Evolutionary conservation across 2,113 vertebrate species (phyloP), one percentile per base, ranked within the genome.

Genomic region (Glaucidium brasilianum): DNA sequence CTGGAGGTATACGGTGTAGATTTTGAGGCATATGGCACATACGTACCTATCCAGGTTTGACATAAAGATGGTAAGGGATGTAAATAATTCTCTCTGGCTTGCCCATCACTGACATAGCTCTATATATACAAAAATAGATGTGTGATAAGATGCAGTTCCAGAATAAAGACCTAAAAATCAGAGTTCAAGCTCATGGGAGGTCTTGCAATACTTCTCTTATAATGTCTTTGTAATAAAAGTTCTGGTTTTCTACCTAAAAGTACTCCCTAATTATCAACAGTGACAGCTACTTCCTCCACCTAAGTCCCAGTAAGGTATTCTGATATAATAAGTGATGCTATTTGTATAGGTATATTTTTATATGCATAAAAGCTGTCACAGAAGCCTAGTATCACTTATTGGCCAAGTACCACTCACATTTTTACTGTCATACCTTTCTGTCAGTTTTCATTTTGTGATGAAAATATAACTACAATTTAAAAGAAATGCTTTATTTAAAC

Each of bases 401-500:
- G 76, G 39, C 75, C 83, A 53, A 49, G 49, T 69, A 91, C 23
- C 32, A 50, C 62, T 80, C 68, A 60, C 21, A 74, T 71, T 94
- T 96, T 91, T 77, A 74, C 81, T 82, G 59, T 69, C 59, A 58
- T 41, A 83, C 59, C 67, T 95, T 88, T 85, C 62, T 80, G 21
- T 77, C 63, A 95, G 59, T 88, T 96, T 94, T 95, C 20, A 3
- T 69, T 86, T 96, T 95, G 68, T 90, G 45, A 88, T 69, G 39
- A 95, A 94, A 88, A 90, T 88, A 82, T n/a, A 94, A 52, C 77
- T 84, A 37, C 62, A 74, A 74, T 72, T 85, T 47, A 68, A 72
- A 83, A 88, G 0, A 88, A 94, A 68, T 69, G 10, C 12, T 84
- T 80, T 83, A 92, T 80, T 93, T 89, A 85, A 92, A 67, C 16